Evolutionary conservation across 2,797 vertebrate species (phyloP).

Genomic region (Melanotaenia trifasciata): DNA sequence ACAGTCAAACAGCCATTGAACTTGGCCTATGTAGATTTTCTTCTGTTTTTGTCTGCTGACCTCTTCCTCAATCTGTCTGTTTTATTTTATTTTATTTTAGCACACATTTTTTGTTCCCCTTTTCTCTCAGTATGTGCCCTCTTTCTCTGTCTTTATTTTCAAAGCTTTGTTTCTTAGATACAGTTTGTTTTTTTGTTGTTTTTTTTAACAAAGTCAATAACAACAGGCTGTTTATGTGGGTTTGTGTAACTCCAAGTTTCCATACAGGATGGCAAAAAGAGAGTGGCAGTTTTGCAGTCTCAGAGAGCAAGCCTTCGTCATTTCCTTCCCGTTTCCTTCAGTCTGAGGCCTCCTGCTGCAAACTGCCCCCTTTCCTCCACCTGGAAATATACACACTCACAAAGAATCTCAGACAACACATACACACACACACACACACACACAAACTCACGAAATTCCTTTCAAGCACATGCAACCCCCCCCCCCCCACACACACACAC

Average conservation of each 20-base stretch:
- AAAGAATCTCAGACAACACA: slow-evolving; percentile 22
- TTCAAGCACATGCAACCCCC: slow-evolving; percentile 32
- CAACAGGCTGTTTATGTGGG: slow-evolving; percentile 33
- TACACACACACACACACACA: slow-evolving; percentile 1
- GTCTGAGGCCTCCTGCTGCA: slow-evolving; percentile 70
- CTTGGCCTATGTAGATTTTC: not conserved
- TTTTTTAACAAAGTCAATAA: slow-evolving; percentile 49
- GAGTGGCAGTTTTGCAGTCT: slow-evolving; percentile 64
- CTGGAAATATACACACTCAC: slow-evolving; percentile 53
- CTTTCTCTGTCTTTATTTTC: slow-evolving; percentile 9
- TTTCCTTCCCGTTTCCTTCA: slow-evolving; percentile 85
- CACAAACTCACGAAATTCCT: slow-evolving; percentile 35
- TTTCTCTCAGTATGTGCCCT: not conserved
- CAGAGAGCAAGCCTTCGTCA: slow-evolving; percentile 74
- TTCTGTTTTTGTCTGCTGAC: not conserved
- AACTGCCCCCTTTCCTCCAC: slow-evolving; percentile 73
- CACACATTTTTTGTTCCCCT: not conserved
- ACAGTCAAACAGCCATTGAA: not conserved
- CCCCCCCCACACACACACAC: slow-evolving; percentile 26
- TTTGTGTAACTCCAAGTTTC: slow-evolving; percentile 67
- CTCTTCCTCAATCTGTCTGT: not conserved
- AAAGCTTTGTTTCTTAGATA: slow-evolving; percentile 54
- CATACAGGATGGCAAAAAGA: slow-evolving; percentile 69
- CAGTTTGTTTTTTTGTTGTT: slow-evolving; percentile 51
- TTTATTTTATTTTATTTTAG: not conserved